These are phyloP conservation scores for Lepidochitona cinerea DNA, from an alignment of 2,888 invertebrate genomes.

Conservation along the genomic window DNA sequence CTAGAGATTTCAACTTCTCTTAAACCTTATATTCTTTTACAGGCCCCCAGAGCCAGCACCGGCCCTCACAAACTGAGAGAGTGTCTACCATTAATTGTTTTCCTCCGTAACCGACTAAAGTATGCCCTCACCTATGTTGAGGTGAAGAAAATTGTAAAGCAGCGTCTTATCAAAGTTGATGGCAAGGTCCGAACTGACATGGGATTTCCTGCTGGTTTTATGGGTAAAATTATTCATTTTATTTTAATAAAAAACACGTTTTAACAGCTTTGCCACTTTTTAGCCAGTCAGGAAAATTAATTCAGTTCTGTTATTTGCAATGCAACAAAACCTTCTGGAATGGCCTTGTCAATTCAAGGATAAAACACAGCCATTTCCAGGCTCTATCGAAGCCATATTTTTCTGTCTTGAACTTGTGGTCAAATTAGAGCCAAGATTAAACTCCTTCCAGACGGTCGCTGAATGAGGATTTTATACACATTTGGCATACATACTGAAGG, in stretches of 20 bases:
- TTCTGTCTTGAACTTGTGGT: slow-evolving; percentile 21
- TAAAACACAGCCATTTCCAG: slow-evolving; percentile 2
- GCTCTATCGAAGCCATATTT: slow-evolving; percentile 39
- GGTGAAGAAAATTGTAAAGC: slow-evolving; percentile 98
- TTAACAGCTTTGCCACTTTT: too few relatives aligned
- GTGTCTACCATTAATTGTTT: slow-evolving; percentile 95
- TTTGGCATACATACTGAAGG: slow-evolving; percentile 5
- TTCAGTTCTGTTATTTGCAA: too few relatives aligned
- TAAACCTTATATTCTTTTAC: too few relatives aligned
- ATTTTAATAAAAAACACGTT: too few relatives aligned
- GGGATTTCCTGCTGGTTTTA: slow-evolving; percentile 98
- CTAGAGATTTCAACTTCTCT: too few relatives aligned
- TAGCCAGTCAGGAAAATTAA: too few relatives aligned
- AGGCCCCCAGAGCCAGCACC: slow-evolving; percentile 95
- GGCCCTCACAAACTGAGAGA: slow-evolving; percentile 99
- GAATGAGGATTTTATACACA: slow-evolving; percentile 9
- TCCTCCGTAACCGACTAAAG: slow-evolving; percentile 96
- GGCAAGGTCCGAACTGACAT: slow-evolving; percentile 98
- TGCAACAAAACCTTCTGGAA: too few relatives aligned
- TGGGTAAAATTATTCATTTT: too few relatives aligned
- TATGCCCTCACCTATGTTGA: slow-evolving; percentile 97
- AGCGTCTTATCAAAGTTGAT: slow-evolving; percentile 97
- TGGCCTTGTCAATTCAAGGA: too few relatives aligned
- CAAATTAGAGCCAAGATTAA: slow-evolving; percentile 36
- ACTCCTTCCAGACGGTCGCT: slow-evolving; percentile 42